A percentile compares a stretch with the other conserved stretches of the same genome.
Evolutionary conservation across 2,888 invertebrate species (phyloP).

Genomic region (Apantesis nais): DNA sequence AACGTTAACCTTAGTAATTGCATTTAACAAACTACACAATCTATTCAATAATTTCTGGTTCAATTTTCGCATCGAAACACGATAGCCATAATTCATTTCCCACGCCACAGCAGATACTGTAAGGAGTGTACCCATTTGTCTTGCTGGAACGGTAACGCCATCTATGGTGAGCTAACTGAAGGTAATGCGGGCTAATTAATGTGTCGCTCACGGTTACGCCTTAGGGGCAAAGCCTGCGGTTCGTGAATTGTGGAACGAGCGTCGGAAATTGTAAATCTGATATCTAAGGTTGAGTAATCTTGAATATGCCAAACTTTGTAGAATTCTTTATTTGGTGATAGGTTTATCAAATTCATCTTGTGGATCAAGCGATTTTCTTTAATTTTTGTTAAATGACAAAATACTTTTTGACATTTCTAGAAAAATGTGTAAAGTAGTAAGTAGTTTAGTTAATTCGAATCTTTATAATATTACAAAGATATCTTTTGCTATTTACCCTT

Average conservation of each 20-base stretch:
- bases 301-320: neutral
- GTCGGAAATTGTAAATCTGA: constrained; percentile 17
- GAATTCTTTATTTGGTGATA: neutral
- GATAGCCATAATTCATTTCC: constrained; percentile 65
- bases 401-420: no score
- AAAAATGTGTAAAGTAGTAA: no score
- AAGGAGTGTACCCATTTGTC: constrained; percentile 53
- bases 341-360: neutral
- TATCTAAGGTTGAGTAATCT: constrained; percentile 19
- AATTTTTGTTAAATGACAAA: neutral
- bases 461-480: no score
- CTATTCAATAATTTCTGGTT: constrained; percentile 32
- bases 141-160: constrained; percentile 53
- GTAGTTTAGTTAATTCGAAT: no score
- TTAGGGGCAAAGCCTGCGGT: constrained; percentile 28
- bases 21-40: constrained; percentile 14
- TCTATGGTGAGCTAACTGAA: constrained; percentile 58
- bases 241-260: constrained; percentile 20
- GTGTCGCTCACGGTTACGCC: constrained; percentile 49
- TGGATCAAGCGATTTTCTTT: neutral
- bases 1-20: constrained; percentile 13
- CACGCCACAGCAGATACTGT: constrained; percentile 60
- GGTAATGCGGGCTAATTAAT: constrained; percentile 51
- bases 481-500: no score
- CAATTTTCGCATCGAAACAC: constrained; percentile 47